A percentile compares a stretch with the other conserved stretches of the same genome.
phyloP scores from a whole-genome alignment of 1,140 invertebrate genomes.

The Drosophila bipectinata region DNA sequence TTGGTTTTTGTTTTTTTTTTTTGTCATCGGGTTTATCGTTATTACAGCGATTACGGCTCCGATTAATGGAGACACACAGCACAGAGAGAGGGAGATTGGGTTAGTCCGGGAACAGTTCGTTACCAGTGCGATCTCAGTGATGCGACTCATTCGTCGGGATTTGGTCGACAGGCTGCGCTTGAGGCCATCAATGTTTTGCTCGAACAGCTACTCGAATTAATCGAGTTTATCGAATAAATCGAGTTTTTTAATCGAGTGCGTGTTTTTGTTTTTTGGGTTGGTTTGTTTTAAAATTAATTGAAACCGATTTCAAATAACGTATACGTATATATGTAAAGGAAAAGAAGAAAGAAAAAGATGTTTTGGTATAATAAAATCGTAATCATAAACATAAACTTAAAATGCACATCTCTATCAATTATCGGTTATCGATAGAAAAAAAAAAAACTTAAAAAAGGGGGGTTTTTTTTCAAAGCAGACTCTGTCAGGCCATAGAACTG shows the following conservation, averaged over 20 bases:
- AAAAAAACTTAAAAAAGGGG: not conserved
- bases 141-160: slow-evolving; percentile 91
- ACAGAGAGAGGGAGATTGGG: slow-evolving; percentile 34
- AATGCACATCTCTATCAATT: slow-evolving; percentile 21
- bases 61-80: slow-evolving; percentile 34
- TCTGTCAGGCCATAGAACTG: slow-evolving; percentile 17
- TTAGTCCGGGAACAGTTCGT: slow-evolving; percentile 84
- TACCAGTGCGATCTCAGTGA: slow-evolving; percentile 92
- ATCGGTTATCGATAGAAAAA: too few species aligned
- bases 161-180: slow-evolving; percentile 90
- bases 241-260: slow-evolving; percentile 8
- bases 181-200: slow-evolving; percentile 93
- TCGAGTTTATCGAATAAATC: slow-evolving; percentile 25
- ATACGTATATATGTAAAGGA: slow-evolving; percentile 69
- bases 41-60: slow-evolving; percentile 35
- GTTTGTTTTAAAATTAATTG: slow-evolving; percentile 45
- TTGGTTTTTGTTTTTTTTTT: slow-evolving; percentile 4
- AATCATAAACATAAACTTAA: slow-evolving; percentile 46
- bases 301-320: slow-evolving; percentile 32
- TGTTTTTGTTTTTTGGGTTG: slow-evolving; percentile 26
- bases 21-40: slow-evolving; percentile 37
- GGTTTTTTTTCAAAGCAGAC: not conserved
- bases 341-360: slow-evolving; percentile 70
- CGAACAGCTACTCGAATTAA: slow-evolving; percentile 88
- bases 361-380: slow-evolving; percentile 59